These are phyloP conservation scores for Platyrinchus mystaceus DNA, from an alignment of 2,797 vertebrate species.

Conservation along the genomic window DNA sequence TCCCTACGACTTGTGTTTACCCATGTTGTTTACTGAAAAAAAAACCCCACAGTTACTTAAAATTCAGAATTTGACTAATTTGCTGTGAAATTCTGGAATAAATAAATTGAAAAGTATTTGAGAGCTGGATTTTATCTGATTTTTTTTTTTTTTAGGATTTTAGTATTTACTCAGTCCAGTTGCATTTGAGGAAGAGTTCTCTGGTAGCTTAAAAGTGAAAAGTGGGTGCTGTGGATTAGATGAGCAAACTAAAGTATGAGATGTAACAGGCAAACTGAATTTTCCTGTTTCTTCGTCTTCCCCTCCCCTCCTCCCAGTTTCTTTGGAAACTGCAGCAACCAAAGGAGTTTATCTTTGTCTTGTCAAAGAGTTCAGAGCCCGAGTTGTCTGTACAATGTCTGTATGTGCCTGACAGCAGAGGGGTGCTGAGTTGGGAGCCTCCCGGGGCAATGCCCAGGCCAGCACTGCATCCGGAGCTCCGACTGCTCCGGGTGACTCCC, in stretches of 20 bases:
- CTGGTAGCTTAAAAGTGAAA: background rate
- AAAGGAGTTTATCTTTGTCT: background rate
- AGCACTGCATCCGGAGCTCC: background rate
- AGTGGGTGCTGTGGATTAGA: background rate
- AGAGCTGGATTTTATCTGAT: background rate
- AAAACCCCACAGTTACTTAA: background rate
- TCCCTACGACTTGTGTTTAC: background rate
- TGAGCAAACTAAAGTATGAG: background rate
- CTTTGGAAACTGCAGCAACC: background rate
- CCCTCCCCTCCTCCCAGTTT: background rate
- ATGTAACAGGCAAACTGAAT: background rate
- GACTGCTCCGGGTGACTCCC: background rate
- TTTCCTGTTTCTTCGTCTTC: background rate
- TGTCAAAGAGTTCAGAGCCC: background rate
- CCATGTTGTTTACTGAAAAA: background rate
- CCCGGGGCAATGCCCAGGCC: background rate
- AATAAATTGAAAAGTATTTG: background rate
- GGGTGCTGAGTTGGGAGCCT: background rate
- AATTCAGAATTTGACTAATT: background rate
- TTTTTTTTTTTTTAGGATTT: background rate
- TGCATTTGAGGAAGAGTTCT: background rate
- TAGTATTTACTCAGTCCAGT: background rate
- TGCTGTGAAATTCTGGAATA: conserved; percentile 14
- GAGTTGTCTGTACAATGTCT: background rate
- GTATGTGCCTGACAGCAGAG: background rate